Base-by-base conservation (phyloP, 2,888 invertebrate species). In the Automeris io region DNA sequence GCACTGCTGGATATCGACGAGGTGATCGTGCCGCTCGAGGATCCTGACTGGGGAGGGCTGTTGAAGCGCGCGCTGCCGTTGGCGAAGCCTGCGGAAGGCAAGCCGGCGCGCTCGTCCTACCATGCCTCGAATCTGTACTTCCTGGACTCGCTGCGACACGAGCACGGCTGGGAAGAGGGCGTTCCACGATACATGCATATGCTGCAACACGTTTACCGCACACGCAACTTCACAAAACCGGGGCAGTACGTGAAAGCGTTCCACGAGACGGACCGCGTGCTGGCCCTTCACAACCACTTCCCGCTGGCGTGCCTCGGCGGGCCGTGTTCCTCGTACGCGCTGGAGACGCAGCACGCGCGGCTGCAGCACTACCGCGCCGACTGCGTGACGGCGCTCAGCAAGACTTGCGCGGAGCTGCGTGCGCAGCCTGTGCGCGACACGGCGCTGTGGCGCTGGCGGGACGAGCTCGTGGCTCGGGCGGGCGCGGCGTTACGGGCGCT, bases 1-100 rank as follows among this genome's bases (percentile, higher is more conserved):
- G 95, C 95, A n/a, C 86, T 98, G 42, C 87, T 97, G 37, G 98
- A 98, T 72, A 94, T 96, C 49, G 98, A 98, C 79, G 98, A 98
- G 79, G 94, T 97, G 39, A 96, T 98, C 55, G 95, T 98, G 91
- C 97, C 97, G 5, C 85, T 93, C 52, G 90, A 91, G 54, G 91
- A 91, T 59, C 69, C 69, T 9, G 89, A 90, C 46, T 98, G 97
- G 96, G 87, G 88, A 36, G 90, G 91, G 47, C 86, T 97, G 45
- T 92, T 97, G 93, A 87, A 88, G 35, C 90, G 91, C 46, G 90
- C 91, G 16, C 73, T 92, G 51, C 79, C 92, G 35, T 90, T 91
- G 47, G 86, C 91, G 8, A 88, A 90, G 64, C 88, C 88, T 25
- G 81, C 85, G 5, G 66, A 76, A 31, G 79, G 81, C 52, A 78